These are phyloP conservation scores for Pristiophorus japonicus DNA, from an alignment of 2,113 vertebrate species.

Conservation along the genomic window DNA sequence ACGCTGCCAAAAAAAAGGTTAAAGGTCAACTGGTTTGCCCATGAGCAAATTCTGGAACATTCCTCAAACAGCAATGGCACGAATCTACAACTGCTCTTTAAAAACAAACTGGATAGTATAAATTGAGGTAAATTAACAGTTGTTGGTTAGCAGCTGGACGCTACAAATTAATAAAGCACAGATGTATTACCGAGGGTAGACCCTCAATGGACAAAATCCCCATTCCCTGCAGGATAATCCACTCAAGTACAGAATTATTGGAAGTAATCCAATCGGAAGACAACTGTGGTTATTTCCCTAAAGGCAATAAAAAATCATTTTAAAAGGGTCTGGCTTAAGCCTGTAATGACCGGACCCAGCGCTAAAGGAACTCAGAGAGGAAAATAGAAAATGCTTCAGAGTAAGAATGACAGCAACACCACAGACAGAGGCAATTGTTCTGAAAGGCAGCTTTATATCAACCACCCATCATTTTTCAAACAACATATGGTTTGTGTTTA, in stretches of 20 bases:
- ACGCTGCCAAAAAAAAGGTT: neutral
- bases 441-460: neutral
- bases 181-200: neutral
- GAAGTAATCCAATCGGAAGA: neutral
- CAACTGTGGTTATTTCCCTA: conserved; percentile 11
- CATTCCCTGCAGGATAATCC: conserved; percentile 18
- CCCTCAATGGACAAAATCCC: neutral
- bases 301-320: neutral
- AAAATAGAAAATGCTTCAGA: neutral
- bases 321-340: neutral
- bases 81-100: neutral
- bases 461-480: neutral
- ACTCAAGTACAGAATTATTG: neutral
- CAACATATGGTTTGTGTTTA: neutral
- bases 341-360: neutral
- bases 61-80: neutral
- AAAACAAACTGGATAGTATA: neutral
- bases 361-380: neutral
- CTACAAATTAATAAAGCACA: neutral
- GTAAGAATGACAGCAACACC: neutral
- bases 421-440: neutral
- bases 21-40: conserved; percentile 15
- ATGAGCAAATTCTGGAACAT: conserved; percentile 24
- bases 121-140: neutral
- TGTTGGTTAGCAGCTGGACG: neutral